phyloP scores from a whole-genome alignment of 2,888 invertebrate genomes.

The Acronicta leporina region DNA sequence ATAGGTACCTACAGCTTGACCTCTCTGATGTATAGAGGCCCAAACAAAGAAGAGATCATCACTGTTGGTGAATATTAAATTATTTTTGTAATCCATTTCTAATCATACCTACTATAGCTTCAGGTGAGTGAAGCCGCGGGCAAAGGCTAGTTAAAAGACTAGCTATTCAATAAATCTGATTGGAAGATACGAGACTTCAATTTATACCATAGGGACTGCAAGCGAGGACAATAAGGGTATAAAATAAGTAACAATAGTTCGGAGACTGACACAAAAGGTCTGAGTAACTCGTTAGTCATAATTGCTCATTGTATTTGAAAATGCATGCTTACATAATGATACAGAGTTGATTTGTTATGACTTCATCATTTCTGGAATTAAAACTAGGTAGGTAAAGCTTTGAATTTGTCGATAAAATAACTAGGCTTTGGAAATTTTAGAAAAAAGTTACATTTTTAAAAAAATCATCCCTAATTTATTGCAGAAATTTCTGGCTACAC shows the following conservation, averaged over 20 bases:
- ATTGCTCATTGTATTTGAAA: conserved; percentile 42
- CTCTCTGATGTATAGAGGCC: no score
- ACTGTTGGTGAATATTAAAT: no score
- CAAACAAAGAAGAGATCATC: no score
- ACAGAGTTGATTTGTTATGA: conserved; percentile 3
- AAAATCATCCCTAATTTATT: no score
- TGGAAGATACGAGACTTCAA: neutral
- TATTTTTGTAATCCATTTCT: no score
- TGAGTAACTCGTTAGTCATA: conserved; percentile 31
- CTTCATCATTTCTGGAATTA: conserved; percentile 12
- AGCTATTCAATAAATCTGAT: neutral
- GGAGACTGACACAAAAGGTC: conserved; percentile 16
- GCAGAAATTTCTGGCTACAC: no score
- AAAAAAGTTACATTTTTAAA: no score
- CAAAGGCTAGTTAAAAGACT: neutral
- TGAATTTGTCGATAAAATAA: neutral
- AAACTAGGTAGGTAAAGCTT: neutral
- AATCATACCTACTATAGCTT: no score
- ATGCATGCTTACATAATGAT: conserved; percentile 14
- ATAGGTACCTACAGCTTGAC: no score
- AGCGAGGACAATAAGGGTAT: conserved; percentile 11
- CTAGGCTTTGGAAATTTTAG: no score
- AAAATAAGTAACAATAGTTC: conserved; percentile 35
- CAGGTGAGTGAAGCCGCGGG: no score
- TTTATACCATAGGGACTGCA: conserved; percentile 12